Percentiles rank a stretch among this genome's conserved stretches.
phyloP scores from a whole-genome alignment of 2,888 invertebrate species.

The Patella caerulea region DNA sequence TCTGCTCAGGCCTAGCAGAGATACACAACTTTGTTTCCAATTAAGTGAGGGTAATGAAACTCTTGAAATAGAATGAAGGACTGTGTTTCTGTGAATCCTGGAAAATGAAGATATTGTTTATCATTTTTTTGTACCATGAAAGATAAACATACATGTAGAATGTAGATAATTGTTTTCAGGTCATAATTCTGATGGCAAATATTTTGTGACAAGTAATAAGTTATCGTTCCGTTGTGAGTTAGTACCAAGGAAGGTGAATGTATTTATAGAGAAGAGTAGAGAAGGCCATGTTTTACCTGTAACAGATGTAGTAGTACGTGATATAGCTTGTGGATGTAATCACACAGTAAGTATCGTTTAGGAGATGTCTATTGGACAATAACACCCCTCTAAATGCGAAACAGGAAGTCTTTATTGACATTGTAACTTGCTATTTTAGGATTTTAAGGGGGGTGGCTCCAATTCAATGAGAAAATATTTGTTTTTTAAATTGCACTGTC shows the following conservation, averaged over 20 bases:
- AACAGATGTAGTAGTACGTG: slow-evolving; percentile 86
- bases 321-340: slow-evolving; percentile 91
- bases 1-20: too few species aligned
- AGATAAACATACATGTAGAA: neutral
- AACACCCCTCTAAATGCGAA: too few species aligned
- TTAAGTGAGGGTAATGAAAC: too few species aligned
- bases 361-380: too few species aligned
- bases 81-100: neutral
- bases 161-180: slow-evolving; percentile 73
- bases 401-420: too few species aligned
- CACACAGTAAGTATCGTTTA: slow-evolving; percentile 80
- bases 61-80: too few species aligned
- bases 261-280: slow-evolving; percentile 89
- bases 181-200: slow-evolving; percentile 95
- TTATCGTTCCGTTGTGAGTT: slow-evolving; percentile 89
- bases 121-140: neutral
- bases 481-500: too few species aligned
- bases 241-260: slow-evolving; percentile 85
- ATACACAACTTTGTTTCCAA: too few species aligned
- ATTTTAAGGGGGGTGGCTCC: too few species aligned
- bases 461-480: too few species aligned
- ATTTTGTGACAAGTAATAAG: slow-evolving; percentile 90
- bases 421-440: too few species aligned
- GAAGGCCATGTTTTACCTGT: slow-evolving; percentile 87
- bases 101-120: neutral